These are phyloP conservation scores for Galerucella calmariensis DNA, from an alignment of 2,888 invertebrate genomes.

Conservation along the genomic window DNA sequence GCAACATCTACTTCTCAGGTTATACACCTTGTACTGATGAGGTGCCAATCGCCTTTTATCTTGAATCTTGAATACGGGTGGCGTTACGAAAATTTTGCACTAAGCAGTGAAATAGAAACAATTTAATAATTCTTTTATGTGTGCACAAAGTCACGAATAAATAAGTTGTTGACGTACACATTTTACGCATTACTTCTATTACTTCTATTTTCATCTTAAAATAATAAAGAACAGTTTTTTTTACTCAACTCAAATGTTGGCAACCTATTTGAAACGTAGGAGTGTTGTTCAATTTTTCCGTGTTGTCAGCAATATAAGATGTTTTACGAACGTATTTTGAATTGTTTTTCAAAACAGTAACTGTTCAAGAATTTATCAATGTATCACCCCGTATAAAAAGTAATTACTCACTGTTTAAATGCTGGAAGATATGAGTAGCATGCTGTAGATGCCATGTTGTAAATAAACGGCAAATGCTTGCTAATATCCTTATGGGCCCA, in stretches of 20 bases:
- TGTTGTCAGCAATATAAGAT: not conserved
- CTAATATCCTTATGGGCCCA: slow-evolving; percentile 94
- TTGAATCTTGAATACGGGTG: no score
- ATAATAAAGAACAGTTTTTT: not conserved
- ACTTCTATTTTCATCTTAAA: not conserved
- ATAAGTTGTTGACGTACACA: not conserved
- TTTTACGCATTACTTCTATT: not conserved
- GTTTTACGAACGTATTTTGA: not conserved
- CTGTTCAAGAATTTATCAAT: not conserved
- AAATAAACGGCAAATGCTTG: slow-evolving; percentile 95
- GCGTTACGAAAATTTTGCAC: no score
- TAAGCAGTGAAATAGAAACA: no score
- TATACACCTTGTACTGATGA: no score
- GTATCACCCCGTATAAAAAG: not conserved
- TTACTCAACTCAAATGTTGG: not conserved
- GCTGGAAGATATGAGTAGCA: slow-evolving; percentile 99
- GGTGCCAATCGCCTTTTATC: no score
- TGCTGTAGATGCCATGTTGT: slow-evolving; percentile 96
- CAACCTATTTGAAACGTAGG: not conserved
- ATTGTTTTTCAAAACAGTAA: not conserved
- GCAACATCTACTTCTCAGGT: no score
- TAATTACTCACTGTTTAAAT: slow-evolving; percentile 88
- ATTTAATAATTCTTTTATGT: no score
- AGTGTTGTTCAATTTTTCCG: not conserved
- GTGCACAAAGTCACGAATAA: not conserved